phyloP scores from a whole-genome alignment of 2,888 invertebrate species.

The Zelleria hepariella region DNA sequence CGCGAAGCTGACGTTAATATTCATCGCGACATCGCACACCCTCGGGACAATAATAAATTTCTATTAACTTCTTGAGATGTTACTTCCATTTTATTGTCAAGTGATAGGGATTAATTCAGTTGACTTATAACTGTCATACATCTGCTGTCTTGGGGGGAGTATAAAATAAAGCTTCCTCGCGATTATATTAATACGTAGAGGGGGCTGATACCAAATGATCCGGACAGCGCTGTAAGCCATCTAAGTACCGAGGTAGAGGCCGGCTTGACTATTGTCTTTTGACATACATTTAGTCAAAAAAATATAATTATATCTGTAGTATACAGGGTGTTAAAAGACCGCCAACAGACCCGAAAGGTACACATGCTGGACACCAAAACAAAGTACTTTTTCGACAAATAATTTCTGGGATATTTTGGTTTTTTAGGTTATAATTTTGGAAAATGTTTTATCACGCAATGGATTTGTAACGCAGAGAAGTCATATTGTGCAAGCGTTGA shows the following conservation, averaged over 20 bases:
- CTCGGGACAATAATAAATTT: constrained; percentile 55
- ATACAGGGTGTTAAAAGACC: too few relatives aligned
- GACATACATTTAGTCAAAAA: neutral
- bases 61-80: constrained; percentile 67
- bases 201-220: constrained; percentile 49
- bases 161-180: constrained; percentile 65
- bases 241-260: constrained; percentile 16
- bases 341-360: too few relatives aligned
- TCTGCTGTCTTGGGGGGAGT: constrained; percentile 54
- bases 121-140: constrained; percentile 72
- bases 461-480: too few relatives aligned
- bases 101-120: constrained; percentile 69
- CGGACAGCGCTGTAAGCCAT: constrained; percentile 49
- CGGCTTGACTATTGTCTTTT: neutral
- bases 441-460: too few relatives aligned
- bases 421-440: too few relatives aligned
- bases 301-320: too few relatives aligned
- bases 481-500: too few relatives aligned
- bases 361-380: too few relatives aligned
- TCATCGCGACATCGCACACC: constrained; percentile 32
- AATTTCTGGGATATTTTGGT: too few relatives aligned
- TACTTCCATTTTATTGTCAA: constrained; percentile 66
- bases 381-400: too few relatives aligned
- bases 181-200: constrained; percentile 66
- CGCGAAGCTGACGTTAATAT: constrained; percentile 18